Base-by-base conservation (phyloP, 2,888 invertebrate genomes). In the Pyralis farinalis region DNA sequence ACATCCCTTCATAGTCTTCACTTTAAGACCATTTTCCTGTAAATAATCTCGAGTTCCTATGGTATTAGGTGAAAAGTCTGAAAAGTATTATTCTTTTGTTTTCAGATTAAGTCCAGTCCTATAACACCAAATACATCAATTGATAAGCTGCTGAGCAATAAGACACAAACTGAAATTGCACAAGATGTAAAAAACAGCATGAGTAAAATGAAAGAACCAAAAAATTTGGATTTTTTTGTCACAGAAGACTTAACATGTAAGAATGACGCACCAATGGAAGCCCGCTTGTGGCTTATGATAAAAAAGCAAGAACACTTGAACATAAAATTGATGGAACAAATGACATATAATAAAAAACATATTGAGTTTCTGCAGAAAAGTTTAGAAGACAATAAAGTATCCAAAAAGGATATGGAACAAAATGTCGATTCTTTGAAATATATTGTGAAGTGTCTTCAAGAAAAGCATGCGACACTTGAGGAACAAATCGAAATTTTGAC, bases 401-500 rank as follows among this genome's bases (percentile, higher is more conserved):
- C 64, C 3, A 76, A 66, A 35, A 74, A 61, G 43, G 77, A 77
- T 21, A 63, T 73, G 44, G 80, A 85, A 46, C 69, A 76, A 40
- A 74, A 59, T 47, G 57, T 76, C 25, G 81, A 87, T 31, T 74
- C 73, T 8, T 61, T 79, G 28, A 87, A 83, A 48, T 87, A 86
- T 51, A 69, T 85, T 49, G 73, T 82, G 0, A 87, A 86, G 57
- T 79, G 82, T 50, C 64, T 87, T 22, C 86, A 87, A 55, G 87
- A 87, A 45, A 87, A 86, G 56, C 79, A 84, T 51, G 75, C 84
- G 4, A 81, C 85, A 20, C 65, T 83, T 40, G 87, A 87, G 44
- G 87, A 87, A 55, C 86, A 87, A 58, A 77, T 87, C 49, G 85
- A 87, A 62, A 86, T 87, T 42, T 53, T 87, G 40, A 79, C 85